Evolutionary conservation across 2,888 invertebrate species (phyloP).

Genomic region (Sarcophaga subvicina): DNA sequence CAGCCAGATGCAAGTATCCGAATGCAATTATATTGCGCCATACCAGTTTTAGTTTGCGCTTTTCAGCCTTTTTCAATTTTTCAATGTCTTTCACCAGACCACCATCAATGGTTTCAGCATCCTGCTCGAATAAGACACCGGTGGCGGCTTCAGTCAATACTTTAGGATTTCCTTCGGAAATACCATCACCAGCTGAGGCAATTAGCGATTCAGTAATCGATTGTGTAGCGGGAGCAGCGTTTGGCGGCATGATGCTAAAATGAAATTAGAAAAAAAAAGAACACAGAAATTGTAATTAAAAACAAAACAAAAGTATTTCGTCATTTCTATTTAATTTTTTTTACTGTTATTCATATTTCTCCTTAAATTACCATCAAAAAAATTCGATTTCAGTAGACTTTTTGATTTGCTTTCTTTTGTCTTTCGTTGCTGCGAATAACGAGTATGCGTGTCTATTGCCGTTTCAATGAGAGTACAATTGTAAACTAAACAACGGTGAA

Average conservation of each 20-base stretch:
- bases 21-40: constrained; percentile 94
- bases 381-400: neutral
- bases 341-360: constrained; percentile 20
- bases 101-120: constrained; percentile 86
- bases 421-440: constrained; percentile 2
- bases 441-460: neutral
- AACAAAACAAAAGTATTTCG: neutral
- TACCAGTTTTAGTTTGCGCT: constrained; percentile 85
- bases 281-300: constrained; percentile 14
- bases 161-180: constrained; percentile 74
- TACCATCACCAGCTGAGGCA: constrained; percentile 72
- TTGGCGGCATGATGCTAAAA: constrained; percentile 83
- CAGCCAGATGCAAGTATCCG: constrained; percentile 88
- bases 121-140: constrained; percentile 86
- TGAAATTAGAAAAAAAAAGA: constrained; percentile 53
- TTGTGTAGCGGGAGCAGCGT: constrained; percentile 82
- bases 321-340: neutral
- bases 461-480: constrained; percentile 46
- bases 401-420: neutral
- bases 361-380: constrained; percentile 13
- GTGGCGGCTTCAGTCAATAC: constrained; percentile 80
- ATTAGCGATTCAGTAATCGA: constrained; percentile 77
- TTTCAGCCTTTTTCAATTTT: constrained; percentile 83
- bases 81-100: constrained; percentile 84
- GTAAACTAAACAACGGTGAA: constrained; percentile 50